Evolutionary conservation across 2,113 vertebrate species (phyloP), one percentile per base, ranked within the genome.

Genomic region (Hymenochirus boettgeri): DNA sequence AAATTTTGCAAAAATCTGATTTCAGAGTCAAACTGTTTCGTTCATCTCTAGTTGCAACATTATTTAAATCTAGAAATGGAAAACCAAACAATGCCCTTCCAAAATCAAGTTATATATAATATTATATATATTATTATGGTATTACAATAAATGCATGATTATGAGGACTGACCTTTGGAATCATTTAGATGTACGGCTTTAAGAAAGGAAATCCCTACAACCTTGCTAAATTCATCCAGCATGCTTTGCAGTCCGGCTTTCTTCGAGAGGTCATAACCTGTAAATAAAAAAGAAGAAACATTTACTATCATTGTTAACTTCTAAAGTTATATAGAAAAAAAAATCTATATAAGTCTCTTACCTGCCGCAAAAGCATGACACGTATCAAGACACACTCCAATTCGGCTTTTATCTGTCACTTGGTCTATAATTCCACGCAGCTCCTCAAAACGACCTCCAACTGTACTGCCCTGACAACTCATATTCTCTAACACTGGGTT

Each of bases 291-390:
- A 37, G 54, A 50, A 7, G 9, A n/a, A 13, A 23, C 12, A 17
- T 3, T 26, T 24, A n/a, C 26, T 17, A 57, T 26, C 21, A 12
- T 35, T 35, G 39, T 31, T 31, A 21, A 26, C 37, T 21, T 15
- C 21, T 7, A 22, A 5, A 9, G 7, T 17, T 10, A 18, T 5
- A 23, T 1, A 27, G 2, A 22, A 46, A 25, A 17, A 22, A 31
- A 47, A 17, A 29, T 4, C 13, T 5, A 26, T 27, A 57, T 37
- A 6, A n/a, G n/a, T 3, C 6, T 37, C 78, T 74, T 29, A 89
- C 88, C 88, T 71, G 85, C 86, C 31, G 87, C 85, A 22, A 88
- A 89, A 23, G 87, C 88, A 50, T 90, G 88, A 65, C 88, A 89
- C 27, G 87, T 90, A 63, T 90, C 87, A 69, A 89, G 74, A 79